A percentile compares a stretch with the other conserved stretches of the same genome.
These are phyloP conservation scores for Platorchestia sp. DNA, from an alignment of 1,140 invertebrate genomes.

Conservation along the genomic window DNA sequence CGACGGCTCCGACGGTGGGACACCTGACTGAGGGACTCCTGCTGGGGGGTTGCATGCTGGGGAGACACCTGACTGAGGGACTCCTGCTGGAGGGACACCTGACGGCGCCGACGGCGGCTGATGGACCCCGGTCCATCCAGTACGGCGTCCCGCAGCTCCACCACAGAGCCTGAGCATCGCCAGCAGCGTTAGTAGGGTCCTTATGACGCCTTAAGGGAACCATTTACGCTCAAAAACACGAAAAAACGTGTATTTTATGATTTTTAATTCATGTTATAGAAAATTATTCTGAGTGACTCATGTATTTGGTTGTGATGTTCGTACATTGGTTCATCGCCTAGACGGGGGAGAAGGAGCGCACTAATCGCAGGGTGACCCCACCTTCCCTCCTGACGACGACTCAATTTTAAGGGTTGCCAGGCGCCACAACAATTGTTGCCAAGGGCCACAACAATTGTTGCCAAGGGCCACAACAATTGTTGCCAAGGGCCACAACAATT, in stretches of 20 bases:
- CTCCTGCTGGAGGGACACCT: neutral
- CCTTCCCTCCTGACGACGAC: too few species aligned
- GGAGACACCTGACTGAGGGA: neutral
- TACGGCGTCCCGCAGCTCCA: constrained; percentile 65
- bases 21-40: neutral
- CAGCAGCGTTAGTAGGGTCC: neutral
- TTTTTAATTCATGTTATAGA: too few species aligned
- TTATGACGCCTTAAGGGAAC: neutral
- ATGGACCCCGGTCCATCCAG: neutral
- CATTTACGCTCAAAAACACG: neutral
- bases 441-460: too few species aligned
- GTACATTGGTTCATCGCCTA: too few species aligned
- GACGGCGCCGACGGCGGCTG: constrained; percentile 57
- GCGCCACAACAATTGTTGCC: too few species aligned
- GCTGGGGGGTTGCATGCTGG: neutral
- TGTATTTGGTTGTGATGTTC: too few species aligned
- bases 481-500: too few species aligned
- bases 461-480: too few species aligned
- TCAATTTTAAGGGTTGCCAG: too few species aligned
- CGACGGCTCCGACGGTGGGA: constrained; percentile 24
- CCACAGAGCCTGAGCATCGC: constrained; percentile 65
- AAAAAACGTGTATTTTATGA: neutral
- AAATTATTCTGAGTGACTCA: too few species aligned
- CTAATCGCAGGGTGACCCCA: too few species aligned
- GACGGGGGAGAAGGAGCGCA: too few species aligned